A percentile compares a stretch with the other conserved stretches of the same genome.
Conservation (phyloP, 37 sponge, comb jelly and placozoan species). For the Oscarella lobularis region DNA sequence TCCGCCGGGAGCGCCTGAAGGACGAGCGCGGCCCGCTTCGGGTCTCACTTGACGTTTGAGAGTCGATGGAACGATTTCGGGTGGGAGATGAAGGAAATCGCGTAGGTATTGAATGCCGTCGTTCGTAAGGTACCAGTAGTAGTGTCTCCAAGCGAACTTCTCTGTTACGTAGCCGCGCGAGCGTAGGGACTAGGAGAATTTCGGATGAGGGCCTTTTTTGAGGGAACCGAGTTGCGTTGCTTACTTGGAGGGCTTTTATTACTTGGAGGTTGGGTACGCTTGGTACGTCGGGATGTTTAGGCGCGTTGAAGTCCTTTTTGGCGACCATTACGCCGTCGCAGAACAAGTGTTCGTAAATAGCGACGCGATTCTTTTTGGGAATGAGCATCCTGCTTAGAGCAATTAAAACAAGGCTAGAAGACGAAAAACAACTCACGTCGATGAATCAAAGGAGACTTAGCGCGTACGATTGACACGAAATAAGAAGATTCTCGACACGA, state of each 20-base stretch:
- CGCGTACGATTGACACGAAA: too few species aligned
- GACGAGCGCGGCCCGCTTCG: conserved; percentile 41
- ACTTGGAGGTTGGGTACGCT: conserved; percentile 86
- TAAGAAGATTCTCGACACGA: too few species aligned
- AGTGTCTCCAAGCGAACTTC: conserved; percentile 87
- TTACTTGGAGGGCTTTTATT: conserved; percentile 87
- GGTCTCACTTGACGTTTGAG: conserved; percentile 73
- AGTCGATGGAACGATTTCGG: conserved; percentile 92
- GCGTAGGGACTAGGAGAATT: conserved; percentile 50
- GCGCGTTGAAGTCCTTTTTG: conserved; percentile 85
- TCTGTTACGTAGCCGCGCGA: conserved; percentile 91
- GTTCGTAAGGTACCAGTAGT: conserved; percentile 94
- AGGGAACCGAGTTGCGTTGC: background rate
- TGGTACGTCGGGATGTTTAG: conserved; percentile 67
- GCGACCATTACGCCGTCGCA: conserved; percentile 95
- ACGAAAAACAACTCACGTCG: background rate
- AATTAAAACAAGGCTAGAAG: background rate
- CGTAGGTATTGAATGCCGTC: conserved; percentile 91
- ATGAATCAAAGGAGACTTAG: too few species aligned
- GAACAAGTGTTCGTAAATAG: conserved; percentile 91
- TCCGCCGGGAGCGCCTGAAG: too few species aligned
- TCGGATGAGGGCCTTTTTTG: background rate
- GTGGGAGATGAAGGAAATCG: conserved; percentile 88
- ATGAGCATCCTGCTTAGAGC: conserved; percentile 59
- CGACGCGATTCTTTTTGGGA: conserved; percentile 85